Evolutionary conservation across 2,888 invertebrate species (phyloP), one percentile per base, ranked within the genome.

Genomic region (Labia minor): DNA sequence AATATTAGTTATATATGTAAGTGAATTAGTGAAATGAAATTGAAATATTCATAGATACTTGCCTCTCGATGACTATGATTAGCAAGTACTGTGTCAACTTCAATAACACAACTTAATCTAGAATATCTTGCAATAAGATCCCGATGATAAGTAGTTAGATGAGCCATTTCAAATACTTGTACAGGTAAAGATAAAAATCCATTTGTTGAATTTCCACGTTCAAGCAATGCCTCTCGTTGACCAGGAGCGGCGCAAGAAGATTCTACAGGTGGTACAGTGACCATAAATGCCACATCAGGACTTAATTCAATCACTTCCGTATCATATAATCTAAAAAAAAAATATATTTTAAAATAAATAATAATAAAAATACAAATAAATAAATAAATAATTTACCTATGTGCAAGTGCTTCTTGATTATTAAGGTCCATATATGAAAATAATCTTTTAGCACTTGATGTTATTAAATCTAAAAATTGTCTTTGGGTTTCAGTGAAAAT

Each of bases 151-250:
- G 97, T 95, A 74, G 88, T 89, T 70, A 97, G 82, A 76, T 98
- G 96, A 69, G 96, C 92, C 95, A 92, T 89, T 83, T 94, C 90
- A 74, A 91, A 92, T 0, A 92, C 92, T 78, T 96, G 94, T 61
- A 98, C 90, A 0, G 97, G 96, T 67, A 98, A 81, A 69, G 93
- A 90, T 62, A 92, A 85, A 16, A 49, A 49, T 11, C 49, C 49
- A 16, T 49, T 49, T 49, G 49, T 49, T 66, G 95, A 81, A 75
- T 95, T 95, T 3, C 90, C 88, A 67, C 91, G 85, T 73, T 93
- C 90, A 0, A 92, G 81, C 0, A 94, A 82, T 65, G 91, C 86
- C 76, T 96, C 95, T 65, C 88, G 85, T 72, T 92, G 89, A 21
- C 92, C 89, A 0, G 92, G 92, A 0, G 91, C 92, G 0, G 92